A percentile compares a stretch with the other conserved stretches of the same genome.
Evolutionary conservation across 1,140 invertebrate genomes (phyloP).

Genomic region (Leptopilina boulardi): DNA sequence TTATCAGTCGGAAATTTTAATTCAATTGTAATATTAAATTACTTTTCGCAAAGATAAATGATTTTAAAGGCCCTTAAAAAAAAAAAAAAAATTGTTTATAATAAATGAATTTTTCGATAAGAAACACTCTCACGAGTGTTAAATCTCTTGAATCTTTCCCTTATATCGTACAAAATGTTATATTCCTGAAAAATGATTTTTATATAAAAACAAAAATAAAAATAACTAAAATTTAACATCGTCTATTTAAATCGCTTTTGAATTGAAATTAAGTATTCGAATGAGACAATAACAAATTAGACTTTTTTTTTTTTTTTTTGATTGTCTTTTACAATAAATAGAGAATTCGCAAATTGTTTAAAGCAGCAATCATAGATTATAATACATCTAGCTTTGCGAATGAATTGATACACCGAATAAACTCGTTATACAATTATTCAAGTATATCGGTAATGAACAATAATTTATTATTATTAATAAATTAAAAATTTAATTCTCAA

Average conservation of each 20-base stretch:
- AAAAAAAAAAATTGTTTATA: conserved; percentile 15
- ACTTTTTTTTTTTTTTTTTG: background rate
- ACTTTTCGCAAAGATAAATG: background rate
- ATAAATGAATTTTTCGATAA: conserved; percentile 4
- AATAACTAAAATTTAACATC: background rate
- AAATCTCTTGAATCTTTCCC: conserved; percentile 31
- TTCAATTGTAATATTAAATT: background rate
- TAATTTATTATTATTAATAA: background rate
- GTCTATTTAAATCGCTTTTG: background rate
- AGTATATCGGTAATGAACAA: background rate
- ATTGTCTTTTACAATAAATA: conserved; percentile 29
- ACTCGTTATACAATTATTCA: background rate
- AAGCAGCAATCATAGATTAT: too few species aligned
- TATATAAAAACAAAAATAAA: background rate
- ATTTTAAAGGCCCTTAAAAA: background rate
- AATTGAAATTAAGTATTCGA: background rate
- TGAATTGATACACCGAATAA: background rate
- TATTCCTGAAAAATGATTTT: conserved; percentile 39
- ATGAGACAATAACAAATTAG: background rate
- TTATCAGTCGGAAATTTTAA: background rate
- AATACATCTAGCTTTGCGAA: background rate
- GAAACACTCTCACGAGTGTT: too few species aligned
- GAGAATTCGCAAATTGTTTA: background rate
- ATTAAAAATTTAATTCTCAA: background rate
- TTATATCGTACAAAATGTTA: conserved; percentile 11